These are phyloP conservation scores for Esox niger DNA, from an alignment of 2,113 vertebrate genomes.

Conservation along the genomic window DNA sequence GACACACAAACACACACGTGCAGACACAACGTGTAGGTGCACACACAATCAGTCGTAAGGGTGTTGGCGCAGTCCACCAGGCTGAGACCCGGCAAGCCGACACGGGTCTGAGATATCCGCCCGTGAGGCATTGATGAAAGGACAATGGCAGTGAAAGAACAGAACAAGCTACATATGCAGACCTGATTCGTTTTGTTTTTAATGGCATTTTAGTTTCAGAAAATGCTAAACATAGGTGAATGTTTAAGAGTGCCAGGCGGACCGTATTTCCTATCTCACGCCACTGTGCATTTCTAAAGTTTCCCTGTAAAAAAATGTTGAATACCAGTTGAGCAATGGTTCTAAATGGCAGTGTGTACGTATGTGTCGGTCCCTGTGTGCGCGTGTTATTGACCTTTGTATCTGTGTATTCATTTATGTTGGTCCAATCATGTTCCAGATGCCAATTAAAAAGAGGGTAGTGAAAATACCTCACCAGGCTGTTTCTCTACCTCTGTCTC, in stretches of 20 bases:
- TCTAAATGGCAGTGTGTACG: not conserved
- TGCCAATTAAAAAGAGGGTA: conserved; percentile 52
- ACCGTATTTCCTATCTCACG: conserved; percentile 30
- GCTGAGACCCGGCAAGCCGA: conserved; percentile 45
- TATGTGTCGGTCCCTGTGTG: too few species aligned
- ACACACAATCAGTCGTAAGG: too few species aligned
- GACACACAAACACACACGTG: not conserved
- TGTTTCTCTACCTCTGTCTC: conserved; percentile 47
- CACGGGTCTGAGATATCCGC: conserved; percentile 24
- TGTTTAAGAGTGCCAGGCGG: conserved; percentile 15
- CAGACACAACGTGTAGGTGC: not conserved
- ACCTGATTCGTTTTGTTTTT: conserved; percentile 20
- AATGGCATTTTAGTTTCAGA: conserved; percentile 45
- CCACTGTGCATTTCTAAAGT: conserved; percentile 31
- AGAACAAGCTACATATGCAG: conserved; percentile 9
- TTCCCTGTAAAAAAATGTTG: conserved; percentile 39
- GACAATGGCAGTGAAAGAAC: conserved; percentile 11
- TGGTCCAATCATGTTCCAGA: conserved; percentile 24
- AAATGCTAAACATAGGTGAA: conserved; percentile 28
- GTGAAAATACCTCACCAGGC: conserved; percentile 50
- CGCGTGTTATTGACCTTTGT: too few species aligned
- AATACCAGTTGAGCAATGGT: not conserved
- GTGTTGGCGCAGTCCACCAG: conserved; percentile 14
- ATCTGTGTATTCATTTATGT: not conserved
- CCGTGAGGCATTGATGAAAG: conserved; percentile 25